Evolutionary conservation across 2,797 vertebrate species (phyloP).

Genomic region (Falco columbarius): DNA sequence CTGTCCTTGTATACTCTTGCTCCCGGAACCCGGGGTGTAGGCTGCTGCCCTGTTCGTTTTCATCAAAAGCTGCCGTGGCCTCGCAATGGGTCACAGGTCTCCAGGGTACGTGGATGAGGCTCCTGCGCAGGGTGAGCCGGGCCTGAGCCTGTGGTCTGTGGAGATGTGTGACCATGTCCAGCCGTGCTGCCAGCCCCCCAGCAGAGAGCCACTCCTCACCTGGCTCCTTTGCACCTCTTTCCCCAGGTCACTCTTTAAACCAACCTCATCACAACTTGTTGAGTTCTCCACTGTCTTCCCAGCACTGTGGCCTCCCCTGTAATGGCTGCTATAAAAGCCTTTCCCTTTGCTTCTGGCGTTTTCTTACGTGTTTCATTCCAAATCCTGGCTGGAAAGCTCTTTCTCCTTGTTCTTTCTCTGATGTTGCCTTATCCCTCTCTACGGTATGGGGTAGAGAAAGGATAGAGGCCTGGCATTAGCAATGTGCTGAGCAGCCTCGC

Average conservation of each 20-base stretch:
- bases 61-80: neutral
- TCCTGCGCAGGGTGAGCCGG: neutral
- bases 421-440: neutral
- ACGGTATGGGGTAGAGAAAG: rapidly evolving
- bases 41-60: neutral
- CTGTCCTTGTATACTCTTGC: neutral
- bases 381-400: neutral
- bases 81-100: neutral
- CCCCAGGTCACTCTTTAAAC: neutral
- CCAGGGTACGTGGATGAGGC: neutral
- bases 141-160: neutral
- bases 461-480: neutral
- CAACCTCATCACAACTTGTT: neutral
- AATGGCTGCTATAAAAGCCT: neutral
- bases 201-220: neutral
- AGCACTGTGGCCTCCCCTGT: neutral
- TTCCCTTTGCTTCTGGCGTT: neutral
- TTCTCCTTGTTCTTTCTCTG: neutral
- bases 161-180: neutral
- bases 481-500: neutral
- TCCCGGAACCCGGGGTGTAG: neutral
- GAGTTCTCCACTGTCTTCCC: neutral
- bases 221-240: neutral
- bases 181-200: neutral
- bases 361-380: neutral